Evolutionary conservation across 1,140 invertebrate genomes (phyloP), one percentile per base, ranked within the genome.

Genomic region (Brachionus sp.): DNA sequence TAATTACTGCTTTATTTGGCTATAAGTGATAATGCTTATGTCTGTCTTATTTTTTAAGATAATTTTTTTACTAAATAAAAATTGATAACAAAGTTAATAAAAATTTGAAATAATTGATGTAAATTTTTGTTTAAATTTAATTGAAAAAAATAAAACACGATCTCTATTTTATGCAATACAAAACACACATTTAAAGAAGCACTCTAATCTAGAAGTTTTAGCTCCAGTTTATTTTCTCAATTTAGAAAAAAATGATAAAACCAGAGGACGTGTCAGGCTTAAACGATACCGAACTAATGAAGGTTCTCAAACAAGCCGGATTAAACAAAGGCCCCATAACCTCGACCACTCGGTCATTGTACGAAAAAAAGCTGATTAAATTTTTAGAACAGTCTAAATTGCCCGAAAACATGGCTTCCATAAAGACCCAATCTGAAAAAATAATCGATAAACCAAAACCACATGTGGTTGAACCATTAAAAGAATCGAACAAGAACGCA

Each of bases 291-390:
- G 77, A 57, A 35, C 37, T 80, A 66, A 42, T 80, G 35, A 80
- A 80, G 35, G 37, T 39, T 16, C 33, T 80, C 4, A 80, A 33
- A 16, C 33, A 80, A 80, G 35, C 35, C 29, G 77, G 77, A 23
- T n/a, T 80, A n/a, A 80, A 80, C 39, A 66, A 62, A 37, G 77
- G 77, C 25, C 77, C 77, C 23, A 19, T 80, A 9, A 80, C 77
- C 7, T 57, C 50, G 2, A 62, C 77, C 7, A 80, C 77, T 42
- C 46, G 77, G 9, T 19, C 19, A 25, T 19, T 80, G 50, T 80
- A 80, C n/a, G 77, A 80, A 62, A 80, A 80, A 62, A 80, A 66
- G 33, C 33, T 80, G 3, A 80, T 80, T 23, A 57, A 66, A 62
- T 57, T 80, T 39, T 80, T 80, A 44, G 33, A 66, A 16, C 46